These are phyloP conservation scores for Pseudococcus longispinus DNA, from an alignment of 2,888 invertebrate species.

Conservation along the genomic window DNA sequence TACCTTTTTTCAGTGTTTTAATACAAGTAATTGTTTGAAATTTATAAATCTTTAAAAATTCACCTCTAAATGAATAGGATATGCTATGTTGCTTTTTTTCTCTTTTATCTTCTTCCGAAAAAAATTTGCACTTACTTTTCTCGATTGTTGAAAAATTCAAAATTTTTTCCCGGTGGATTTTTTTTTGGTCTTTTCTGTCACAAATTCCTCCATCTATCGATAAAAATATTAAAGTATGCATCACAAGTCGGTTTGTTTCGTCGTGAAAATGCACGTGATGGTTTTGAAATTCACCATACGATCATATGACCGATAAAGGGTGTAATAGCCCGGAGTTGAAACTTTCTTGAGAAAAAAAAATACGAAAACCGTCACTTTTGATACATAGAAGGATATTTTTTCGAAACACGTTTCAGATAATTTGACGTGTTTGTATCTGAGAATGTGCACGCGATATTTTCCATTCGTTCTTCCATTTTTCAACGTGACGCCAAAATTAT, in stretches of 20 bases:
- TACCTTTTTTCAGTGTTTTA: neutral
- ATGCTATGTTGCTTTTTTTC: neutral
- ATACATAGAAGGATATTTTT: neutral
- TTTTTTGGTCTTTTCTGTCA: neutral
- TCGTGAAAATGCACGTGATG: neutral
- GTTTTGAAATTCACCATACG: slow-evolving; percentile 12
- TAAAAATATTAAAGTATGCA: neutral
- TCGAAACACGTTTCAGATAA: slow-evolving; percentile 6
- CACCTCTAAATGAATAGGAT: neutral
- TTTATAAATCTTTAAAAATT: neutral
- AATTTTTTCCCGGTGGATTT: neutral
- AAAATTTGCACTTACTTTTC: neutral
- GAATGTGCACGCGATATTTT: slow-evolving; percentile 28
- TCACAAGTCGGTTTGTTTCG: neutral
- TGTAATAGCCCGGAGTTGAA: neutral
- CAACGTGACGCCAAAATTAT: neutral
- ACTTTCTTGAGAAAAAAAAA: slow-evolving; percentile 22
- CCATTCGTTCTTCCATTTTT: neutral
- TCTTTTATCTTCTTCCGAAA: neutral
- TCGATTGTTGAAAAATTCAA: neutral
- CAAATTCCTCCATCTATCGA: neutral
- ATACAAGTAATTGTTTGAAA: neutral
- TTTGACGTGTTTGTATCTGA: slow-evolving; percentile 8
- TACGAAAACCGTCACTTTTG: neutral
- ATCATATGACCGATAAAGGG: slow-evolving; percentile 1